These are phyloP conservation scores for Chiroxiphia lanceolata DNA, from an alignment of 2,797 vertebrate genomes.

Conservation along the genomic window DNA sequence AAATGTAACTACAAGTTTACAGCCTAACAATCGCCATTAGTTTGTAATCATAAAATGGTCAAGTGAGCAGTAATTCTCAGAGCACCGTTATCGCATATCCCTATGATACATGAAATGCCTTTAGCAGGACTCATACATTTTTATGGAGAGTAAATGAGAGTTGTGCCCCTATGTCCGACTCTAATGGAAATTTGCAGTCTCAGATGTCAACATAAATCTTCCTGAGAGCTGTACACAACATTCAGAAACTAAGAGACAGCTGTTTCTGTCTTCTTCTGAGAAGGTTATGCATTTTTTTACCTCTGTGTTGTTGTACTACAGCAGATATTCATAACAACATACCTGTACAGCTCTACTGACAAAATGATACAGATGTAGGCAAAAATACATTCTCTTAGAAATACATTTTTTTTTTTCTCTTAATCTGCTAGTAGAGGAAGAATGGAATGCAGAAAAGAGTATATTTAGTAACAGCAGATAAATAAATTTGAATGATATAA, in stretches of 20 bases:
- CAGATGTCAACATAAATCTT: constrained; percentile 28
- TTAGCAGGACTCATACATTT: constrained; percentile 35
- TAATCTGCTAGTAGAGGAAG: not conserved
- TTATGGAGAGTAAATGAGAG: constrained; percentile 47
- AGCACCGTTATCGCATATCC: not conserved
- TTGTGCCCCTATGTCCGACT: not conserved
- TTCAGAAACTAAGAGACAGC: not conserved
- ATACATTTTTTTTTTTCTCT: not conserved
- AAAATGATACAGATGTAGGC: not conserved
- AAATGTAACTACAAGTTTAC: constrained; percentile 3
- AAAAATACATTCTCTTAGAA: not conserved
- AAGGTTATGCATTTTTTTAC: not conserved
- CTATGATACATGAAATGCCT: constrained; percentile 24
- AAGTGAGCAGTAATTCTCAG: constrained; percentile 43
- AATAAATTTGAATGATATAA: not conserved
- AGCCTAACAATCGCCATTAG: constrained; percentile 9
- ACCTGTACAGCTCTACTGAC: not conserved
- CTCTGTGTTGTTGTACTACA: not conserved
- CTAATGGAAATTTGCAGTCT: constrained; percentile 26
- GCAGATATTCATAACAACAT: not conserved
- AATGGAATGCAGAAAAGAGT: not conserved
- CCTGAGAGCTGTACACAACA: not conserved
- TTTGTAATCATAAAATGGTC: constrained; percentile 49
- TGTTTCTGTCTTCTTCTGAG: not conserved
- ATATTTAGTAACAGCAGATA: not conserved